These are phyloP conservation scores for Nymphalis polychloros DNA, from an alignment of 2,888 invertebrate species.

Conservation along the genomic window DNA sequence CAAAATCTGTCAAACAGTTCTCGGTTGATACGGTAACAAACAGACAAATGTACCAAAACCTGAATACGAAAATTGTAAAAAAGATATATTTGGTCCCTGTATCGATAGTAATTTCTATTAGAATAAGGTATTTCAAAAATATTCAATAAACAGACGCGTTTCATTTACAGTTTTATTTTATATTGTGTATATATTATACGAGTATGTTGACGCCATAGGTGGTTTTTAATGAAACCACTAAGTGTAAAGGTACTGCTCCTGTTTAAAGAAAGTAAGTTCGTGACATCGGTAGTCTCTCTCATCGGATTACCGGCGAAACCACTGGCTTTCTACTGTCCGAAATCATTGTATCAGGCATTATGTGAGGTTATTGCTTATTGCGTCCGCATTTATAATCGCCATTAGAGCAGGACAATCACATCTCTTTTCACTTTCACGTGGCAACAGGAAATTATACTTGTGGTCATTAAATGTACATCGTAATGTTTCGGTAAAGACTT, in stretches of 20 bases:
- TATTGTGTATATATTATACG: not conserved
- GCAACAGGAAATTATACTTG: not conserved
- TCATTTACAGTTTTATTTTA: no score
- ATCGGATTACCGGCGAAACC: conserved; percentile 52
- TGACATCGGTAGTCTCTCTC: conserved; percentile 54
- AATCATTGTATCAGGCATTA: conserved; percentile 49
- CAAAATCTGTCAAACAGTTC: no score
- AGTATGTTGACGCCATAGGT: not conserved
- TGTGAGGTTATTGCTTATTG: conserved; percentile 32
- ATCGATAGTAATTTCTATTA: no score
- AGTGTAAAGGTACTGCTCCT: conserved; percentile 5
- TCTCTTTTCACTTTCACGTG: conserved; percentile 24
- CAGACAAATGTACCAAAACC: no score
- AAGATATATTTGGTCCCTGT: no score
- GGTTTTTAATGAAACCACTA: conserved; percentile 4
- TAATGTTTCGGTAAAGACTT: not conserved
- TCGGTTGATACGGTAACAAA: no score
- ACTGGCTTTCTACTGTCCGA: conserved; percentile 55
- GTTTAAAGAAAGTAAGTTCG: conserved; percentile 59
- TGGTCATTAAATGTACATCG: not conserved
- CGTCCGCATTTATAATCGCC: conserved; percentile 27
- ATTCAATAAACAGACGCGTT: no score
- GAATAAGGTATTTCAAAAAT: no score
- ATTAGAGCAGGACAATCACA: conserved; percentile 23
- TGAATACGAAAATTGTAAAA: no score